These are phyloP conservation scores for Dasypogon diadema DNA, from an alignment of 2,888 invertebrate species.

Conservation along the genomic window DNA sequence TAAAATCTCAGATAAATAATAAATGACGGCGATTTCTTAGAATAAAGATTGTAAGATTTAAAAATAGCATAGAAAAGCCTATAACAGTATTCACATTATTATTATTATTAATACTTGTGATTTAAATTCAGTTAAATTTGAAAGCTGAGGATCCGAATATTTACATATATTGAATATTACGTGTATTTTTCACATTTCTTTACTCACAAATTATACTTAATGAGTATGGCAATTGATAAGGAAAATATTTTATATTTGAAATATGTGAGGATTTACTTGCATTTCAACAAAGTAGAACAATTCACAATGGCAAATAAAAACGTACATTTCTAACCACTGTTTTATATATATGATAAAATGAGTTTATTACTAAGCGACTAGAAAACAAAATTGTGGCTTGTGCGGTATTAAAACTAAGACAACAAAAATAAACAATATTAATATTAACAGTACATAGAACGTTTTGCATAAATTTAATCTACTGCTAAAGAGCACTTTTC, in stretches of 20 bases:
- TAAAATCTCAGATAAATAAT: no score
- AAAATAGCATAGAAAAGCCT: slow-evolving; percentile 38
- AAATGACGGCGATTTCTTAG: slow-evolving; percentile 11
- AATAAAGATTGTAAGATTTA: background rate
- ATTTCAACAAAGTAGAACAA: no score
- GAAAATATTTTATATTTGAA: no score
- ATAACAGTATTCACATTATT: slow-evolving; percentile 18
- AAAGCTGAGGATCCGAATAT: background rate
- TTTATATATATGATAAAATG: background rate
- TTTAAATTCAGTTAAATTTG: background rate
- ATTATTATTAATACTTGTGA: background rate
- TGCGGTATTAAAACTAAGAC: slow-evolving; percentile 10
- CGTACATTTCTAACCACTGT: no score
- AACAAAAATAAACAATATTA: background rate
- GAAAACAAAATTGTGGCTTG: slow-evolving; percentile 14
- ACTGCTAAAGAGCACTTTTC: slow-evolving; percentile 70
- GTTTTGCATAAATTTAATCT: slow-evolving; percentile 61
- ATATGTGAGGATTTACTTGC: no score
- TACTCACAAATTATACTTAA: no score
- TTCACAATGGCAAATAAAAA: no score
- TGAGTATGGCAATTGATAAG: no score
- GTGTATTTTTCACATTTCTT: background rate
- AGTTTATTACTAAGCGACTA: background rate
- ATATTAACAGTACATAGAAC: background rate
- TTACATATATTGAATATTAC: background rate